A percentile compares a stretch with the other conserved stretches of the same genome.
These are phyloP conservation scores for Papilio demoleus DNA, from an alignment of 2,888 invertebrate genomes.

Conservation along the genomic window DNA sequence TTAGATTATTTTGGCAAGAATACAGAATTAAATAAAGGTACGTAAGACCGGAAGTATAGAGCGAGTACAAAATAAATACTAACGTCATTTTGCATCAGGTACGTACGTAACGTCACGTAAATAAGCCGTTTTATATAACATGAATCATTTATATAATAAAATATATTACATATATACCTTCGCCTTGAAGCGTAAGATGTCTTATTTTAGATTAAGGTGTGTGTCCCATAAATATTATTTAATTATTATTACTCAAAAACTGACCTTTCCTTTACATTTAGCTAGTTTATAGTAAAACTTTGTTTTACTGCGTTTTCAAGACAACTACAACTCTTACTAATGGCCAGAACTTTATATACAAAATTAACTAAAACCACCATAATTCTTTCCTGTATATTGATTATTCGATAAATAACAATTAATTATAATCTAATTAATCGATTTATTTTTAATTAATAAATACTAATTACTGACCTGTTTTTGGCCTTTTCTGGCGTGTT, in stretches of 20 bases:
- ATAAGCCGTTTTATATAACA: not conserved
- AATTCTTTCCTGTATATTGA: too few relatives aligned
- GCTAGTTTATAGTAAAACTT: too few relatives aligned
- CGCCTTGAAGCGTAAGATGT: not conserved
- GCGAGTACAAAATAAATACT: not conserved
- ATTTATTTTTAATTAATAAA: too few relatives aligned
- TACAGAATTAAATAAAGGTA: slow-evolving; percentile 14
- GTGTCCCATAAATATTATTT: not conserved
- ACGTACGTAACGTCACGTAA: not conserved
- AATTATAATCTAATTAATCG: too few relatives aligned
- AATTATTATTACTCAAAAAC: not conserved
- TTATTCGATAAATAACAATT: too few relatives aligned
- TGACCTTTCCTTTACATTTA: not conserved
- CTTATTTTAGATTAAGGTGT: not conserved
- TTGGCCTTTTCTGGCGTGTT: too few relatives aligned
- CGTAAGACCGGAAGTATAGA: slow-evolving; percentile 15
- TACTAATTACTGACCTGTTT: too few relatives aligned
- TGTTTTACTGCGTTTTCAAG: too few relatives aligned
- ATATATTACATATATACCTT: not conserved
- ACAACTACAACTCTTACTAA: too few relatives aligned
- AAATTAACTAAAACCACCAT: too few relatives aligned
- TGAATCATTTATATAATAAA: not conserved
- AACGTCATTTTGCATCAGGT: slow-evolving; percentile 1
- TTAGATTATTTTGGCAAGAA: slow-evolving; percentile 17
- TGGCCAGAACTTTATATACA: too few relatives aligned